A percentile compares a stretch with the other conserved stretches of the same genome.
phyloP scores from a whole-genome alignment of 1,140 invertebrate genomes.

The Drosophila sucinea region DNA sequence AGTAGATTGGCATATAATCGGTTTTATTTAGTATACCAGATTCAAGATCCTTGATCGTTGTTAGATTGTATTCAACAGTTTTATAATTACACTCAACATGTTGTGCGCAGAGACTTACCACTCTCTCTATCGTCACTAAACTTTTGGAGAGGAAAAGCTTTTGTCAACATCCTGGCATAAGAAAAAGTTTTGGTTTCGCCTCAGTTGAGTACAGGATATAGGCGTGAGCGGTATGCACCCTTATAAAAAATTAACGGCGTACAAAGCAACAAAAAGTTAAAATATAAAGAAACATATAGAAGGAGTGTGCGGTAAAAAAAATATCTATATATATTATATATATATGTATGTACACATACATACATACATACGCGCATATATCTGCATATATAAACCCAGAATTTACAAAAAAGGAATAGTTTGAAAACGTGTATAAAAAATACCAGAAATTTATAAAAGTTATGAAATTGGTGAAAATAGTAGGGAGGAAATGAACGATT shows the following conservation, averaged over 20 bases:
- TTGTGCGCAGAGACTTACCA: slow-evolving; percentile 13
- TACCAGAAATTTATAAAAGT: slow-evolving; percentile 23
- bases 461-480: slow-evolving; percentile 3
- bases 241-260: background rate
- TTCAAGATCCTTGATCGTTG: slow-evolving; percentile 5
- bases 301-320: slow-evolving; percentile 39
- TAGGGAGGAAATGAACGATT: slow-evolving; percentile 7
- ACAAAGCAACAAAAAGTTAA: slow-evolving; percentile 12
- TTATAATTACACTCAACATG: slow-evolving; percentile 2
- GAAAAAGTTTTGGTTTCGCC: slow-evolving; percentile 41
- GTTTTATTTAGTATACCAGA: background rate
- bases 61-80: slow-evolving; percentile 13
- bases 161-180: slow-evolving; percentile 43
- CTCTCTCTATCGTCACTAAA: background rate
- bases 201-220: slow-evolving; percentile 78
- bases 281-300: background rate
- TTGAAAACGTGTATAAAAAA: slow-evolving; percentile 1
- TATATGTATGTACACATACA: slow-evolving; percentile 15
- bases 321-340: background rate
- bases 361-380: slow-evolving; percentile 24
- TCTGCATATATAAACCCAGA: slow-evolving; percentile 32
- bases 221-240: slow-evolving; percentile 62
- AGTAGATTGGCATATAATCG: background rate
- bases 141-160: slow-evolving; percentile 11
- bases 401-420: slow-evolving; percentile 38